phyloP scores from a whole-genome alignment of 2,888 invertebrate genomes.

The Dimorphilus gyrociliatus region DNA sequence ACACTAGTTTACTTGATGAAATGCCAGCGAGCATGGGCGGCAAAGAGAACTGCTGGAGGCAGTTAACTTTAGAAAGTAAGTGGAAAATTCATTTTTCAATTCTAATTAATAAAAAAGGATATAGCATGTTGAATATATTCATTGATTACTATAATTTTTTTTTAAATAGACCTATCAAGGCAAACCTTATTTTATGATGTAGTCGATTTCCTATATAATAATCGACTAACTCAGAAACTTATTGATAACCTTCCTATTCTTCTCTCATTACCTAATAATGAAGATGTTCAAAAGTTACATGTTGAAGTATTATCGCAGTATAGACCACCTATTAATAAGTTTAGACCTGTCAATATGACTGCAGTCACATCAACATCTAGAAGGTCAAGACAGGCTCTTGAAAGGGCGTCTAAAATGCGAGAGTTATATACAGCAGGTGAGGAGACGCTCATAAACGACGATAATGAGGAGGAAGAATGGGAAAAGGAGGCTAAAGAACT shows the following conservation, averaged over 20 bases:
- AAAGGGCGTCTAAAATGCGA: conserved; percentile 22
- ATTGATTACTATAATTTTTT: background rate
- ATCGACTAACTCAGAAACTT: conserved; percentile 21
- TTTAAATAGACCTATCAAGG: conserved; percentile 22
- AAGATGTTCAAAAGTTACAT: conserved; percentile 28
- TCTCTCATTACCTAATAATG: conserved; percentile 23
- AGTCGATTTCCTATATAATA: conserved; percentile 28
- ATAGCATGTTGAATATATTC: background rate
- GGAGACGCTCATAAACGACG: conserved; percentile 1
- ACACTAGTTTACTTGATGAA: conserved; percentile 32
- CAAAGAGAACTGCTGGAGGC: conserved; percentile 34
- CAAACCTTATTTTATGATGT: conserved; percentile 35
- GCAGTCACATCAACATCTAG: conserved; percentile 17
- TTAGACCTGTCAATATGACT: background rate
- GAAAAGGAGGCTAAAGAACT: conserved; percentile 32
- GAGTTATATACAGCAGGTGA: conserved; percentile 14
- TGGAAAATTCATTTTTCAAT: background rate
- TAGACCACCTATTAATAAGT: background rate
- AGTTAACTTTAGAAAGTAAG: conserved; percentile 31
- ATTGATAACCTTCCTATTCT: conserved; percentile 22
- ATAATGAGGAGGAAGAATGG: conserved; percentile 12
- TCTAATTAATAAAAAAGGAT: background rate
- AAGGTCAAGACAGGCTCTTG: conserved; percentile 22
- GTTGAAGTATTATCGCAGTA: conserved; percentile 22
- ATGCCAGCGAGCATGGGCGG: conserved; percentile 32